Base-by-base conservation (phyloP, 2,113 vertebrate species). In the Lepidothrix coronata region DNA sequence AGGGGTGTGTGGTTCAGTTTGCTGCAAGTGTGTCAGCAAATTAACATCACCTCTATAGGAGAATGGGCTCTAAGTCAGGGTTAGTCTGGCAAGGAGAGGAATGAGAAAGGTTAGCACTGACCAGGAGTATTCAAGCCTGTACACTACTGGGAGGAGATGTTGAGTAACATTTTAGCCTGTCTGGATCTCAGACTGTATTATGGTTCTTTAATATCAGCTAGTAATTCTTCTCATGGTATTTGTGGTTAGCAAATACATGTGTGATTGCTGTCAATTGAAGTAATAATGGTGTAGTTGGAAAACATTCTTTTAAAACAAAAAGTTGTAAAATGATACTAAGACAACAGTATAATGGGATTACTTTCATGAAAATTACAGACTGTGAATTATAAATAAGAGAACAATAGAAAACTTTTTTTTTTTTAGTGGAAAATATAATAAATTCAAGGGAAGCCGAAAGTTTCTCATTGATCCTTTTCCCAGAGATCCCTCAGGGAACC, bases 171-270 rank as follows among this genome's bases (percentile, higher is more conserved):
- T 57, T 79, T 51, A 54, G n/a, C 18, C 31, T 15, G 12, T 37
- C 30, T 2, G 3, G 9, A 24, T 67, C 24, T 62, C 27, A 11
- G 19, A 11, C 17, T 59, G 23, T 39, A 8, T 44, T 75, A 33
- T 0, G 0, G 2, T 37, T 31, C 18, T 83, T 72, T n/a, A 68
- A 25, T 31, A 35, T 21, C 25, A n/a, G 5, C 46, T 58, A 31
- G 15, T n/a, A 71, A 18, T 55, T 62, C 24, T 84, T 67, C 51
- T 67, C 11, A 16, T 81, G 67, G 11, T 19, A 37, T 73, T 37
- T 85, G 30, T 48, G n/a, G 41, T 63, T 84, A 74, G 72, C 5
- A 80, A 85, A 91, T 35, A 25, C 19, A 23, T 5, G 24, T 44
- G 30, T 88, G 51, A n/a, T 41, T 68, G 43, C 44, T 87, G 52